Base-by-base conservation (phyloP, 2,113 vertebrate genomes). In the Neolamprologus caudopunctatus region DNA sequence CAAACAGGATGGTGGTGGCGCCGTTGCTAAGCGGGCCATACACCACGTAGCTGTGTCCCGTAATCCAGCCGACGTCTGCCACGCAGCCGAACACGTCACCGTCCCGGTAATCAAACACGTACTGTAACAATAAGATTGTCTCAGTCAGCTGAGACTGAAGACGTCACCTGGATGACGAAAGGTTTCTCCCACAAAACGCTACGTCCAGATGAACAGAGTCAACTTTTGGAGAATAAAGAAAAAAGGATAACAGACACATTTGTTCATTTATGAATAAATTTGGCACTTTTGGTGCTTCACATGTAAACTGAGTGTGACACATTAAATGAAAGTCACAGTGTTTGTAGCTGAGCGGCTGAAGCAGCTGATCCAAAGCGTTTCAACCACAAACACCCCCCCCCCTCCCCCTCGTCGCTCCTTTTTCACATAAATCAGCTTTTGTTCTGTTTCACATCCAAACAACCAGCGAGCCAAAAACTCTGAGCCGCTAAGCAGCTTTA, bases 31-130 rank as follows among this genome's bases (percentile, higher is more conserved):
- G 97, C 2, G 98, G 98, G 37, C 98, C 98, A 9, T 99, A 99
- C 3, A 98, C 98, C 87, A 99, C 97, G 9, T 99, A 98, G 93
- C 97, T 99, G 86, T 99, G 98, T 80, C 98, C 98, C 0, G 98
- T 99, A 80, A 99, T 97, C 98, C 98, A 99, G 86, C 98, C 97
- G n/a, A 99, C 95, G 91, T 99, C 98, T 0, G 98, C 98, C 90
- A 98, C 94, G 57, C 98, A 99, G 90, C 97, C 97, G 9, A 98
- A 98, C 87, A 99, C 94, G 40, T 99, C 98, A 0, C 97, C 97
- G 47, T 97, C 95, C 51, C 87, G 96, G 94, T 97, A 96, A 94
- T 97, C 97, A 90, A 99, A 99, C 61, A 98, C 98, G 51, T 97
- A 96, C 98, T 98, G 96, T 40, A 92, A 94, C 16, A 17, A 17